phyloP scores from a whole-genome alignment of 2,888 invertebrate species.

The Andrena haemorrhoa region DNA sequence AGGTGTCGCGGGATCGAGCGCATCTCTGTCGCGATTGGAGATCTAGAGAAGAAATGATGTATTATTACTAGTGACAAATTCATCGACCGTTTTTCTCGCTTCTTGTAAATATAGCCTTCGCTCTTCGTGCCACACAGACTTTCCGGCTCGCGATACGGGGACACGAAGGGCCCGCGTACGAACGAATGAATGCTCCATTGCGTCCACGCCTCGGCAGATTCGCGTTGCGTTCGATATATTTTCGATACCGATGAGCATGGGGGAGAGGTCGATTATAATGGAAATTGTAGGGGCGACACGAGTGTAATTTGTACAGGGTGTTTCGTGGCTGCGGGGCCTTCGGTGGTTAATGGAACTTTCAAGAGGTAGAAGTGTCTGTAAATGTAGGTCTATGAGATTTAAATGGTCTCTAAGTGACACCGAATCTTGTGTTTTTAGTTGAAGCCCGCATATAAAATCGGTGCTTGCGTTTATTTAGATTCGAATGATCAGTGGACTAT shows the following conservation, averaged over 20 bases:
- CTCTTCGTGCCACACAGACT: conserved; percentile 23
- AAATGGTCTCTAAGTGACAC: background rate
- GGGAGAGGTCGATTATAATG: conserved; percentile 13
- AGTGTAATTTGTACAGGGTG: conserved; percentile 42
- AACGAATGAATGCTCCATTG: conserved; percentile 52
- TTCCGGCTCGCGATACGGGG: conserved; percentile 14
- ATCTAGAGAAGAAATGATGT: conserved; percentile 29
- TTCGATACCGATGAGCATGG: conserved; percentile 54
- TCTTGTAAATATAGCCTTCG: conserved; percentile 65
- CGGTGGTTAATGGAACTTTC: background rate
- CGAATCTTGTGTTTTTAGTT: no score
- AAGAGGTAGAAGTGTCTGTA: background rate
- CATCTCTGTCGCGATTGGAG: conserved; percentile 7
- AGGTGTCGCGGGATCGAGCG: background rate
- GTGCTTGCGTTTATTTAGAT: no score
- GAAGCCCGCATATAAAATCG: no score
- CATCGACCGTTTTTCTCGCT: conserved; percentile 43
- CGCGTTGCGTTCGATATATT: conserved; percentile 62
- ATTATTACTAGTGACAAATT: conserved; percentile 44
- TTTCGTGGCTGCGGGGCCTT: background rate
- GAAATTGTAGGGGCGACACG: conserved; percentile 38
- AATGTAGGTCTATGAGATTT: background rate
- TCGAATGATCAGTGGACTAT: background rate
- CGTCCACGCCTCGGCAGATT: conserved; percentile 59
- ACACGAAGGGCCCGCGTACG: conserved; percentile 32